Conservation (phyloP, 2,888 invertebrate species). For the Philaethria dido region DNA sequence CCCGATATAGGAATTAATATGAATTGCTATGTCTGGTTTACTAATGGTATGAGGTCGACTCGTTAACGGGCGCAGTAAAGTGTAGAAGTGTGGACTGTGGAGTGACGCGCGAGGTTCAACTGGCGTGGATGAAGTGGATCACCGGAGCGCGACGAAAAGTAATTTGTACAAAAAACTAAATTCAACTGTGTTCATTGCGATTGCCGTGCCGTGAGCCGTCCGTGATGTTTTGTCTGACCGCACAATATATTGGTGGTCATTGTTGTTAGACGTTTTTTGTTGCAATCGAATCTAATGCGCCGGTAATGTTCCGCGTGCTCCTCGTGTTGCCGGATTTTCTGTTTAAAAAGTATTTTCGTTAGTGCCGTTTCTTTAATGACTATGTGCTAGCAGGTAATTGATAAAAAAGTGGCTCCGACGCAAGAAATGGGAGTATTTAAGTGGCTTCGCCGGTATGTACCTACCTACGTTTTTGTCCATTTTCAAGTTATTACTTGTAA, state of each 20-base stretch:
- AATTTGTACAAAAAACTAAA: conserved; percentile 82
- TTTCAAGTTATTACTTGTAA: conserved; percentile 14
- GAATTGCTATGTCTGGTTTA: neutral
- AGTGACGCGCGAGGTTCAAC: conserved; percentile 57
- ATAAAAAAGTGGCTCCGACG: conserved; percentile 66
- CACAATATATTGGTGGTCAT: conserved; percentile 81
- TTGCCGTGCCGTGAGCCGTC: conserved; percentile 70
- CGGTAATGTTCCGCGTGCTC: conserved; percentile 76
- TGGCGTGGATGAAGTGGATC: conserved; percentile 73
- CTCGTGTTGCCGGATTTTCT: conserved; percentile 57
- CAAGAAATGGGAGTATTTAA: conserved; percentile 80
- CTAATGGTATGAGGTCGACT: conserved; percentile 11
- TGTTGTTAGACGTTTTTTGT: conserved; percentile 77
- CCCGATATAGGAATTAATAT: conserved; percentile 46
- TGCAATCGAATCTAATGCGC: conserved; percentile 66
- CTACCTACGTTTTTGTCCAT: conserved; percentile 23
- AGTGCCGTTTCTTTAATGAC: conserved; percentile 36
- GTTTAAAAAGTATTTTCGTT: conserved; percentile 56
- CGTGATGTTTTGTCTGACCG: conserved; percentile 82
- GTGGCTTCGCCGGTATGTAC: conserved; percentile 80
- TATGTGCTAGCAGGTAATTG: conserved; percentile 45
- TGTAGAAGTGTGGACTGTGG: conserved; percentile 38
- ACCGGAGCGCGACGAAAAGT: conserved; percentile 82
- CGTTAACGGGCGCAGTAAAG: conserved; percentile 28
- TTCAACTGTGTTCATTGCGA: conserved; percentile 76